Conservation (phyloP, 1,140 invertebrate genomes). For the Panulirus ornatus region DNA sequence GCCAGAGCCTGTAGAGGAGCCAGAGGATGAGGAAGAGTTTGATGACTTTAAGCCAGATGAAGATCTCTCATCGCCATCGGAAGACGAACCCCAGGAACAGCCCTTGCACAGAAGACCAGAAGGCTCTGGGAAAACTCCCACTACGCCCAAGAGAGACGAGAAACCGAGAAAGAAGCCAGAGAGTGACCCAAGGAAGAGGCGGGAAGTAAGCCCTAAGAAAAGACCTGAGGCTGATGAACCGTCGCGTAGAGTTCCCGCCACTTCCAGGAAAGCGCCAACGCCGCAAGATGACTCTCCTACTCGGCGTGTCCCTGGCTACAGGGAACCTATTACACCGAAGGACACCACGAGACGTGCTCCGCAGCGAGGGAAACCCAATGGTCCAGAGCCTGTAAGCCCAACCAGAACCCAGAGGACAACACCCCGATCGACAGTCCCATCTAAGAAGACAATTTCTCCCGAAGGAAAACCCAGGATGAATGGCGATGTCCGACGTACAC, state of each 20-base stretch:
- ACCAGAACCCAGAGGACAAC: constrained; percentile 55
- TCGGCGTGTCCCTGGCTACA: constrained; percentile 15
- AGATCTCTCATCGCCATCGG: constrained; percentile 35
- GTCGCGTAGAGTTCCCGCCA: constrained; percentile 4
- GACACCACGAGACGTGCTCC: constrained; percentile 33
- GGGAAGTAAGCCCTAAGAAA: constrained; percentile 55
- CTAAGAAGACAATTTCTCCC: constrained; percentile 49
- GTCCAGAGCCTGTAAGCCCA: constrained; percentile 41
- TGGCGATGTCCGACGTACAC: constrained; percentile 49
- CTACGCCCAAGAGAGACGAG: constrained; percentile 8
- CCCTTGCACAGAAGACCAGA: constrained; percentile 8
- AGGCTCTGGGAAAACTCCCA: constrained; percentile 18
- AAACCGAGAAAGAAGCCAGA: constrained; percentile 26
- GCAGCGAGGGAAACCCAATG: constrained; percentile 42
- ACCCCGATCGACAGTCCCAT: constrained; percentile 22
- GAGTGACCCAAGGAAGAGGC: constrained; percentile 54
- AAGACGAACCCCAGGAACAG: constrained; percentile 62
- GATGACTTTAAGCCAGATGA: constrained; percentile 40
- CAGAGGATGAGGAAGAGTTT: constrained; percentile 4
- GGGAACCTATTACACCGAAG: constrained; percentile 19
- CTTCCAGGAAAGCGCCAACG: constrained; percentile 11
- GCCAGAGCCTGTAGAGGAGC: constrained; percentile 33
- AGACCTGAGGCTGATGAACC: constrained; percentile 34
- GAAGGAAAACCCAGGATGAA: constrained; percentile 61
- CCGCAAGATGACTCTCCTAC: constrained; percentile 34